These are phyloP conservation scores for Vireo griseus DNA, from an alignment of 2,797 vertebrate genomes.

Conservation along the genomic window DNA sequence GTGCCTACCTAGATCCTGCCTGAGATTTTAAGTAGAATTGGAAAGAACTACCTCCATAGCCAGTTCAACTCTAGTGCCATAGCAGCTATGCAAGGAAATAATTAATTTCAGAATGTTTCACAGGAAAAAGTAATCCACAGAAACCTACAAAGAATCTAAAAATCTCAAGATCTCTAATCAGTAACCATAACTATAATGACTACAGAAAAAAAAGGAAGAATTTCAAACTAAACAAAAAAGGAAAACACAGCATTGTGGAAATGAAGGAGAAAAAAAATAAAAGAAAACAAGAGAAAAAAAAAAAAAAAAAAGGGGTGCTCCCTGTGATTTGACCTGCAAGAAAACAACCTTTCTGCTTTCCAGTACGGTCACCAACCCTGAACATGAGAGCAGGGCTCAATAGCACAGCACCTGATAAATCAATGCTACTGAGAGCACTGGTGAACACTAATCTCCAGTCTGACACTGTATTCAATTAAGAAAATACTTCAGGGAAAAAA, in stretches of 20 bases:
- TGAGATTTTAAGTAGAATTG: not conserved
- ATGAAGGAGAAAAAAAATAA: too few relatives aligned
- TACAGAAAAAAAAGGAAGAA: not conserved
- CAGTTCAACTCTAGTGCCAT: too few relatives aligned
- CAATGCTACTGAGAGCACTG: not conserved
- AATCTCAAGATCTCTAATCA: not conserved
- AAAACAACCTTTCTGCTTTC: not conserved
- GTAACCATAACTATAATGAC: not conserved
- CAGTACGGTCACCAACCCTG: not conserved
- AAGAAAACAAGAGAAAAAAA: too few relatives aligned
- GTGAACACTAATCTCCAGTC: not conserved
- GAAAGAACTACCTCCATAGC: not conserved
- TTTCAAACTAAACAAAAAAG: not conserved
- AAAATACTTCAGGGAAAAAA: not conserved
- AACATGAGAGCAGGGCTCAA: not conserved
- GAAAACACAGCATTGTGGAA: not conserved
- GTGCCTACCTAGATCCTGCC: not conserved
- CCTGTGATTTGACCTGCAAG: not conserved
- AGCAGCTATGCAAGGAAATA: not conserved
- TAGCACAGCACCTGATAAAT: not conserved
- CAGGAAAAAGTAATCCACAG: not conserved
- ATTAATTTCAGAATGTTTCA: not conserved
- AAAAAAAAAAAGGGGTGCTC: accelerated
- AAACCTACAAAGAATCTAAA: not conserved
- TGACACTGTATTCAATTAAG: not conserved